A percentile compares a stretch with the other conserved stretches of the same genome.
Evolutionary conservation across 2,888 invertebrate species (phyloP).

Genomic region (Epirrhoe tristata): DNA sequence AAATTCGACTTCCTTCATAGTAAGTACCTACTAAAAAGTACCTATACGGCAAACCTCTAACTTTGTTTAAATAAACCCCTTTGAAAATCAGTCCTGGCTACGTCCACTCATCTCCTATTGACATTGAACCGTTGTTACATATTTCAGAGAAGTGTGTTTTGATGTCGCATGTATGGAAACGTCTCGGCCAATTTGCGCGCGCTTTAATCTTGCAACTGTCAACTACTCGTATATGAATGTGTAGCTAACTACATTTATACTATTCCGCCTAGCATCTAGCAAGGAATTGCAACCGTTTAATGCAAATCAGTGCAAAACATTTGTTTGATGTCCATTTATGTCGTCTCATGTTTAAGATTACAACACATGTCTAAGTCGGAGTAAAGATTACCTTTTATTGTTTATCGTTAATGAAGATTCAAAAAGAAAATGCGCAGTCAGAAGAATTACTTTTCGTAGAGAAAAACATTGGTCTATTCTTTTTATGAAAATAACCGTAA

Average conservation of each 20-base stretch:
- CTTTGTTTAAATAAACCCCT: too few species aligned
- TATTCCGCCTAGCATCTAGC: not conserved
- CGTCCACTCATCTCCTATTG: constrained; percentile 61
- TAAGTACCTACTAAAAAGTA: too few species aligned
- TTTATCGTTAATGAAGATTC: not conserved
- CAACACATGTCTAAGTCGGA: not conserved
- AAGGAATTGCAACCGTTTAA: constrained; percentile 10
- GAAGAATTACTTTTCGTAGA: not conserved
- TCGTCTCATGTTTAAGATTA: not conserved
- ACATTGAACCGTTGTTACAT: constrained; percentile 81
- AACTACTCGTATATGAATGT: constrained; percentile 25
- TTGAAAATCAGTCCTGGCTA: constrained; percentile 35
- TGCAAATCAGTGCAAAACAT: constrained; percentile 14
- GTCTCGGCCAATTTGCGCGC: constrained; percentile 60
- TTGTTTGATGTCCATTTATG: constrained; percentile 16
- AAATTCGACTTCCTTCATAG: too few species aligned
- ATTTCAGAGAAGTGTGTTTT: constrained; percentile 79
- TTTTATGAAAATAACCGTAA: too few species aligned
- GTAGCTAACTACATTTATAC: constrained; percentile 22
- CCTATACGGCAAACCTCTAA: too few species aligned
- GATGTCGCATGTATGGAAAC: constrained; percentile 61
- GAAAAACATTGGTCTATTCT: not conserved
- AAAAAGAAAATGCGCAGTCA: not conserved
- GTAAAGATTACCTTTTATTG: not conserved
- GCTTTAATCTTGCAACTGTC: constrained; percentile 54